Evolutionary conservation across 1,140 invertebrate species (phyloP).

Genomic region (Brachionus rotundiformis): DNA sequence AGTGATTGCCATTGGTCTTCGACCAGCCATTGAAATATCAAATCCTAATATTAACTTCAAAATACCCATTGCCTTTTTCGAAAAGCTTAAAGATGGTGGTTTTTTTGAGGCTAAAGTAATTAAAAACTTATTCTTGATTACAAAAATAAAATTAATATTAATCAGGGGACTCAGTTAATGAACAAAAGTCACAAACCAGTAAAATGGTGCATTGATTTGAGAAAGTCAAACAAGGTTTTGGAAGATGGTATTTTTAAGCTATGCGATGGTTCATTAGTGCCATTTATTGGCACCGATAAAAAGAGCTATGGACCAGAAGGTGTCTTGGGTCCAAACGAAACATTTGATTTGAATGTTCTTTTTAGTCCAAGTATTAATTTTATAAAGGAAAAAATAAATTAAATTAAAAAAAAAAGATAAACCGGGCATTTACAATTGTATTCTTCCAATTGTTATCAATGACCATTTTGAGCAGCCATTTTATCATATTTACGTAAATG

Average conservation of each 20-base stretch:
- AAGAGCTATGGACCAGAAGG: constrained; percentile 57
- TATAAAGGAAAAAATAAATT: neutral
- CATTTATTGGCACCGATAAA: constrained; percentile 50
- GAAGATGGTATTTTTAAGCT: constrained; percentile 59
- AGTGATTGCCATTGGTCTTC: constrained; percentile 41
- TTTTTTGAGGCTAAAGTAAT: constrained; percentile 42
- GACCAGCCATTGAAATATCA: constrained; percentile 34
- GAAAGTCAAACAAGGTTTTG: constrained; percentile 55
- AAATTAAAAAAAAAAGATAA: constrained; percentile 54
- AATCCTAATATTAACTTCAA: constrained; percentile 41
- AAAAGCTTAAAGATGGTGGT: constrained; percentile 34
- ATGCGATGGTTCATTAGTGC: constrained; percentile 58
- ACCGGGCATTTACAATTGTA: constrained; percentile 57
- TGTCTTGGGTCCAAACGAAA: constrained; percentile 58
- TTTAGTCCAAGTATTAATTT: constrained; percentile 60
- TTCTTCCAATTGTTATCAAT: constrained; percentile 60
- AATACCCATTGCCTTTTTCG: constrained; percentile 37
- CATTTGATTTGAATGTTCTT: constrained; percentile 57
- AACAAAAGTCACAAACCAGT: constrained; percentile 59
- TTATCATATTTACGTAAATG: constrained; percentile 58
- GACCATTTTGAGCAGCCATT: constrained; percentile 59
- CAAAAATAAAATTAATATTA: neutral
- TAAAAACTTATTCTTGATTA: neutral
- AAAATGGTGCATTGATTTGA: constrained; percentile 60
- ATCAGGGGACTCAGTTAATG: constrained; percentile 52